Evolutionary conservation across 2,113 vertebrate genomes (phyloP).

Genomic region (Hypanus sabinus): DNA sequence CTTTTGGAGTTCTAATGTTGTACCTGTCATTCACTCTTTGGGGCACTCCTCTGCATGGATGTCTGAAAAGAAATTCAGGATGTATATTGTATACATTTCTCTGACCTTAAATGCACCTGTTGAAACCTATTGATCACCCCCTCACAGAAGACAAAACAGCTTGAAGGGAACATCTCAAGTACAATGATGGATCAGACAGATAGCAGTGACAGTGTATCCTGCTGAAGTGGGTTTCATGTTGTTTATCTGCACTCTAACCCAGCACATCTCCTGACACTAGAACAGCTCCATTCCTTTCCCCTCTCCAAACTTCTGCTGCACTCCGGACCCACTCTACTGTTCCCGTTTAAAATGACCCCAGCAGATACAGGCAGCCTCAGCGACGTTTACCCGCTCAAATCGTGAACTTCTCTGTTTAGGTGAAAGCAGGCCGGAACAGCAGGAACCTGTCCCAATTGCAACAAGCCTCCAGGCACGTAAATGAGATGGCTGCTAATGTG

Average conservation of each 20-base stretch:
- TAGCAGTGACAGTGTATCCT: neutral
- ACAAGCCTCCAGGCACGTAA: conserved; percentile 82
- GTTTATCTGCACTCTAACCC: neutral
- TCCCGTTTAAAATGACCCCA: neutral
- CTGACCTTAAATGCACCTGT: too few relatives aligned
- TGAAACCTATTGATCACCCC: too few relatives aligned
- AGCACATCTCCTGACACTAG: neutral
- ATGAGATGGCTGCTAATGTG: conserved; percentile 84
- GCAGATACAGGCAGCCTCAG: too few relatives aligned
- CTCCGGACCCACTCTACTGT: neutral
- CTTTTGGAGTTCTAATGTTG: too few relatives aligned
- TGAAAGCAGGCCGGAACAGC: conserved; percentile 82
- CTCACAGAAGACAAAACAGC: too few relatives aligned
- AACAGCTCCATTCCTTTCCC: neutral
- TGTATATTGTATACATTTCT: too few relatives aligned
- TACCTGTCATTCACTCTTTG: too few relatives aligned
- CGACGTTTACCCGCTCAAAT: neutral
- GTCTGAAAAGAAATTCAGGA: too few relatives aligned
- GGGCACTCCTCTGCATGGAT: too few relatives aligned
- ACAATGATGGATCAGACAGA: neutral
- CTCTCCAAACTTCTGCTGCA: neutral
- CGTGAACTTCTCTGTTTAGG: conserved; percentile 55
- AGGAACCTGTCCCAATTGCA: conserved; percentile 71
- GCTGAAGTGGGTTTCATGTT: neutral
- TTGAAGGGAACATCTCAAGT: neutral